Base-by-base conservation (phyloP, 2,888 invertebrate species). In the Lacanobia oleracea region DNA sequence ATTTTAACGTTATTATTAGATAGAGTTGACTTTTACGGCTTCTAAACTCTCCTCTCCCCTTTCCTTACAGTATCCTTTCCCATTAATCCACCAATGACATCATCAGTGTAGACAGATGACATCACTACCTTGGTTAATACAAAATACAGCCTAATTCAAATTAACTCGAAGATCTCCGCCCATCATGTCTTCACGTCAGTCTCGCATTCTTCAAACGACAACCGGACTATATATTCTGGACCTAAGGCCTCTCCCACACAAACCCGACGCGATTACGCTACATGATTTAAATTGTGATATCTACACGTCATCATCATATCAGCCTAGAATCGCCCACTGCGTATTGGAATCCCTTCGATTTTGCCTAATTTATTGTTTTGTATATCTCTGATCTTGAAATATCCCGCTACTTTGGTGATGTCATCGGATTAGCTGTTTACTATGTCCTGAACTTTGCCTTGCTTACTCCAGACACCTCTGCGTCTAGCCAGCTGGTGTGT, bases 171-270 rank as follows among this genome's bases (percentile, higher is more conserved):
- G 59, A 57, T 57, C 71, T 62, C 56, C 60, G 57, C 64, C 68
- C 75, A 59, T 71, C 78, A 72, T 75, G 75, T 85, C 81, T 76
- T 77, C 85, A 80, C 79, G 77, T 86, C 86, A 83, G 63, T 70
- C 76, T 73, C 76, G 74, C 83, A 83, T 81, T 85, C 85, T 77
- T 84, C 81, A 84, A 85, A 83, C 79, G 72, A 84, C 82, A 86
- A 86, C 83, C 84, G 80, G 85, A 85, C 51, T 59, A 70, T 63
- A 71, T 67, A 71, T 79, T 57, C 4, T 59, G 40, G 21, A 54
- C 50, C 66, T 71, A 77, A 74, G 40, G 69, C 27, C 48, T 53
- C 59, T 23, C 9, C 14, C 59, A 77, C 40, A 60, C 40, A 21
- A 1, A 21, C 40, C 14, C 21, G 14, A 12, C 3, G 18, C 37